Evolutionary conservation across 2,797 vertebrate species (phyloP).

Genomic region (Cyclopterus lumpus): DNA sequence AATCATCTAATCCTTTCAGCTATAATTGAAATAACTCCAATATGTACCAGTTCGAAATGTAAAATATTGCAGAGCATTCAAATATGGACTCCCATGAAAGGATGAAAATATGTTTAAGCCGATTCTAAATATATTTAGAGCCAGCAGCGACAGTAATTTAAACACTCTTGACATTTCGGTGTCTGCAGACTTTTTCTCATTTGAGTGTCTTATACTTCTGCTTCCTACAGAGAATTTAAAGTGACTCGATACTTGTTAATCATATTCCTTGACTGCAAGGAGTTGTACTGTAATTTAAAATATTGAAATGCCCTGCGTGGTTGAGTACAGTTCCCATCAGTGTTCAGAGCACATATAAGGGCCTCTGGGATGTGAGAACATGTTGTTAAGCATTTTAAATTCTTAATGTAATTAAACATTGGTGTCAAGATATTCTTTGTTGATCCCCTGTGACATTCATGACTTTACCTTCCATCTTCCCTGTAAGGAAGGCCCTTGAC

Average conservation of each 20-base stretch:
- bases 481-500: not conserved
- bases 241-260: slow-evolving; percentile 34
- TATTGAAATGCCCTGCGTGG: slow-evolving; percentile 16
- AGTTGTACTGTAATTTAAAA: slow-evolving; percentile 28
- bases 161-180: slow-evolving; percentile 22
- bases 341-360: slow-evolving; percentile 22
- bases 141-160: not conserved
- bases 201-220: slow-evolving; percentile 4
- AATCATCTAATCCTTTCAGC: not conserved
- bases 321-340: slow-evolving; percentile 16
- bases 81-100: not conserved
- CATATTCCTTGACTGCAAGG: slow-evolving; percentile 26
- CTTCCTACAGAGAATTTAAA: slow-evolving; percentile 20
- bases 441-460: slow-evolving; percentile 23
- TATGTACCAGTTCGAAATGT: not conserved
- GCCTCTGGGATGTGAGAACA: slow-evolving; percentile 21
- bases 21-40: not conserved
- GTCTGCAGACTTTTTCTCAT: slow-evolving; percentile 11
- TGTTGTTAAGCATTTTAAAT: slow-evolving; percentile 29
- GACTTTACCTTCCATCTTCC: slow-evolving; percentile 1
- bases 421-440: slow-evolving; percentile 6
- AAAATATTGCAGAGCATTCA: not conserved
- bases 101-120: not conserved
- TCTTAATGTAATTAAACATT: slow-evolving; percentile 42
- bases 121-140: slow-evolving; percentile 3